These are phyloP conservation scores for Parotocinclus haroldoi DNA, from an alignment of 2,797 vertebrate species.

Conservation along the genomic window DNA sequence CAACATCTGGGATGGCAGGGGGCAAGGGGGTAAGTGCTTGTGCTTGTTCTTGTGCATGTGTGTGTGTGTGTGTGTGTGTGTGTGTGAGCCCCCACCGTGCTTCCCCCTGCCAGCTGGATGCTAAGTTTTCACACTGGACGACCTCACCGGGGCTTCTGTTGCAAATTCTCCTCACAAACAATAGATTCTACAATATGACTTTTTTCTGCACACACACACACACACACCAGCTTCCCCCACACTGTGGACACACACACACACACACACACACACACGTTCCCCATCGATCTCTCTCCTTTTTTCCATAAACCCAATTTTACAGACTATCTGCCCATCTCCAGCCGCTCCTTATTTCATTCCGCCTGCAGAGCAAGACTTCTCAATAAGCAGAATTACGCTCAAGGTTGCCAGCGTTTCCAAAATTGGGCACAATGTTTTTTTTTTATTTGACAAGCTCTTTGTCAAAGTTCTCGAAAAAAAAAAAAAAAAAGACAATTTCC, in stretches of 20 bases:
- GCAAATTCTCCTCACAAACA: not conserved
- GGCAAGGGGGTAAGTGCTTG: constrained; percentile 37
- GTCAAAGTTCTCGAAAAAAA: too few relatives aligned
- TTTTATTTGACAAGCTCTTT: too few relatives aligned
- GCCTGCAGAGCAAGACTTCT: constrained; percentile 29
- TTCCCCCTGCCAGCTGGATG: constrained; percentile 31
- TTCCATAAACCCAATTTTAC: constrained; percentile 8
- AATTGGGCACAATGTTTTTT: not conserved
- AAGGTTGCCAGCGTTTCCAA: constrained; percentile 1
- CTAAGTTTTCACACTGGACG: constrained; percentile 21
- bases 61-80: not conserved
- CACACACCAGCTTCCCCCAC: not conserved
- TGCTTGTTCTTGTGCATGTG: not conserved
- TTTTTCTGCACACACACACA: constrained; percentile 24
- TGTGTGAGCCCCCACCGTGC: constrained; percentile 23
- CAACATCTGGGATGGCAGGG: constrained; percentile 72
- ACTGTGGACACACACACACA: constrained; percentile 1
- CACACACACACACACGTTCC: constrained; percentile 15
- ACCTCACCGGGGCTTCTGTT: not conserved
- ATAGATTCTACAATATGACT: constrained; percentile 14
- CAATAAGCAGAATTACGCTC: not conserved
- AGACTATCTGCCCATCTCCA: constrained; percentile 50
- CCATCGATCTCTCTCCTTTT: not conserved
- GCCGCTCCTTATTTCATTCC: constrained; percentile 70
- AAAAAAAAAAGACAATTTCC: too few relatives aligned